Evolutionary conservation across 2,888 invertebrate genomes (phyloP), one percentile per base, ranked within the genome.

Genomic region (Lissonota sp.): DNA sequence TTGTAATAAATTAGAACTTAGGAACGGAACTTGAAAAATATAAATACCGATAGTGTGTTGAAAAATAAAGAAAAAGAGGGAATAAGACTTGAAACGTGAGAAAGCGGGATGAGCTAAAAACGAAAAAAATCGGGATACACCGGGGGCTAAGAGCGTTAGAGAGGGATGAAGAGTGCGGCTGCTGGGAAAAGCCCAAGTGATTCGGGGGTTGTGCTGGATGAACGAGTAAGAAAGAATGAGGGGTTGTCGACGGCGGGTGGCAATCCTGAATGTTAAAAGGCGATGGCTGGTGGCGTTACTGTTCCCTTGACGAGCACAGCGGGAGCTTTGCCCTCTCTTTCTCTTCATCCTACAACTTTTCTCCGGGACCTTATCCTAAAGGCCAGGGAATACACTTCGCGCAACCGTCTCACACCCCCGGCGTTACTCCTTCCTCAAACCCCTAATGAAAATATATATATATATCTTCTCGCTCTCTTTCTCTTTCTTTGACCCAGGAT

Each of bases 221-320:
- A 83, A 78, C 82, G 70, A 79, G 78, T 49, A 64, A 73, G 40
- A 64, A 12, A 71, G 81, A 82, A 3, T 26, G 26, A 26, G 26
- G 81, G 81, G 81, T 82, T 57, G 70, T 75, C 58, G 53, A 42
- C 79, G 75, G 77, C 85, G 86, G 88, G 84, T 86, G 87, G 84
- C 80, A 80, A 84, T 87, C 84, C 86, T 80, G 83, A 83, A 87
- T 80, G 87, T 84, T 75, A 75, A 87, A 87, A 87, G 84, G 74
- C 86, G 85, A 85, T 88, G 85, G 87, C 89, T 89, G 89, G 88
- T 89, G 89, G 88, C 85, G 70, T 80, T 86, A 88, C 87, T 89
- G 88, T 89, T 88, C 85, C 84, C 69, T 83, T 87, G 86, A 86
- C 86, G 86, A 87, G 74, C 85, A 62, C 87, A 83, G 79, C 84